Base-by-base conservation (phyloP, 53 echinoderm and acorn worm species). In the Apostichopus leukothele region DNA sequence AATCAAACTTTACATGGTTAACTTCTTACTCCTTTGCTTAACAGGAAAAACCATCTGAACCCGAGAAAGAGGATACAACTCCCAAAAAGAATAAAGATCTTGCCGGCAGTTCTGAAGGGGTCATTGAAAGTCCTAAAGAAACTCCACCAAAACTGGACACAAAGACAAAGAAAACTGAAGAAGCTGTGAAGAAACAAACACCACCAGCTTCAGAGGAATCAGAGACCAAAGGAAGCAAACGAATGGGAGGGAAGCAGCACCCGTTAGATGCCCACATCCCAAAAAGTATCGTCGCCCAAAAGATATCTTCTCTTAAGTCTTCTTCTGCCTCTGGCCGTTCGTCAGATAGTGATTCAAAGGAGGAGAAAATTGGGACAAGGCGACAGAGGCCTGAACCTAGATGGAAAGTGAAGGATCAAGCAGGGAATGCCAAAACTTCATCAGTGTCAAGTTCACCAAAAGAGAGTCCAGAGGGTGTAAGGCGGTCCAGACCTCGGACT, bases 291-390 rank as follows among this genome's bases (percentile, higher is more conserved):
- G 85, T 85, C 10, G 67, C 85, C 23, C 85, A 85, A 50, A 85
- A 85, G n/a, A 85, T 85, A 85, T 67, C 63, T 51, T 85, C 85
- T 39, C 51, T 85, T 7, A 85, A 68, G 27, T 23, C 67, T 21
- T 85, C 85, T 22, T 85, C 85, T 5, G 85, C 85, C 23, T 85
- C 85, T 22, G 85, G 60, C 27, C 57, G 68, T 5, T 59, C 85
- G 11, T 85, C 85, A 12, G 85, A 85, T 50, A 85, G 85, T 85
- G 85, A 85, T 67, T 85, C 85, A 16, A 85, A 85, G 25, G 85
- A 85, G 4, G 85, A 85, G 25, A 85, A 67, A 60, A 51, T 27
- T 27, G 68, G 66, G 3, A 50, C 13, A 8, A 85, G 16, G 50
- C 22, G 61, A 67, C 63, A 20, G n/a, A 63, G 50, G 50, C 11